Conservation (phyloP, 2,888 invertebrate genomes). For the Zootermopsis nevadensis region DNA sequence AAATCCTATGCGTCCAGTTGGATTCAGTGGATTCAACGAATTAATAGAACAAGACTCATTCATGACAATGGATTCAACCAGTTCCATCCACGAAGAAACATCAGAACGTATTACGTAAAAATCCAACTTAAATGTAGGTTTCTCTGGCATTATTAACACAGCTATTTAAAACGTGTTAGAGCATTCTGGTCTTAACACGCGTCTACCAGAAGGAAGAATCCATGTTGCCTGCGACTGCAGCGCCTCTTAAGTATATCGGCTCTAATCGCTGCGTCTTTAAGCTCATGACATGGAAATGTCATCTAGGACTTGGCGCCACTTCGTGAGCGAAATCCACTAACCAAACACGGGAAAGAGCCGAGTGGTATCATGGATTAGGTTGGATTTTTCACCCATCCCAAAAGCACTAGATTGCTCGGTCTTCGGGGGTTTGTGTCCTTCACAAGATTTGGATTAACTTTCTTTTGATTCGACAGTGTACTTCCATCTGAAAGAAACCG, state of each 20-base stretch:
- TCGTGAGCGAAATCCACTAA: constrained; percentile 42
- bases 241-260: neutral
- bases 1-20: too few relatives aligned
- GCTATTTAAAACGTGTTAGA: too few relatives aligned
- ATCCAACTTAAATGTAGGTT: too few relatives aligned
- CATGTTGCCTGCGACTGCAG: neutral
- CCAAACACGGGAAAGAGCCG: constrained; percentile 43
- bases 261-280: constrained; percentile 14
- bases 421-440: constrained; percentile 37
- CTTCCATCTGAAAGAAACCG: constrained; percentile 1
- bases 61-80: too few relatives aligned
- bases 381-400: constrained; percentile 19
- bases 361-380: constrained; percentile 39
- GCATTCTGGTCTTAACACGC: neutral
- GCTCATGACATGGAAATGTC: constrained; percentile 48
- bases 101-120: too few relatives aligned
- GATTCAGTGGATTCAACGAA: too few relatives aligned
- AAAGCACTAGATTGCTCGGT: constrained; percentile 13
- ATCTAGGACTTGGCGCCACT: constrained; percentile 47
- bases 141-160: too few relatives aligned
- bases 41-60: too few relatives aligned
- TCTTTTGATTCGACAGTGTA: neutral
- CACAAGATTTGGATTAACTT: constrained; percentile 37
- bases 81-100: too few relatives aligned
- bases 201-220: neutral